Evolutionary conservation across 2,797 vertebrate genomes (phyloP).

Genomic region (Sylvilagus floridanus): DNA sequence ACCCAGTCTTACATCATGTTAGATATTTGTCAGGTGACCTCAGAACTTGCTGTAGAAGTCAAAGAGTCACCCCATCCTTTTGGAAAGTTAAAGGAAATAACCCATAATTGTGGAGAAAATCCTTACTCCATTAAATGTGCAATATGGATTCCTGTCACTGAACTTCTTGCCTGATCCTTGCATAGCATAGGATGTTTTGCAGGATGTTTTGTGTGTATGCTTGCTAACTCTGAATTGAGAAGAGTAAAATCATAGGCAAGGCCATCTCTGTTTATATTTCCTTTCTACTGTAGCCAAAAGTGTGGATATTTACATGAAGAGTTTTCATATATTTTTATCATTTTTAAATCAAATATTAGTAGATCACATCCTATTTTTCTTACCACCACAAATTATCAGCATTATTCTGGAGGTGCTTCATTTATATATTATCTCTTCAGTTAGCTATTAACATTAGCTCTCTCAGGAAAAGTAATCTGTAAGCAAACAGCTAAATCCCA

Average conservation of each 20-base stretch:
- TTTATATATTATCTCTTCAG: conserved; percentile 17
- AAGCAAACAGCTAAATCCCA: not conserved
- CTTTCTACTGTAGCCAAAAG: not conserved
- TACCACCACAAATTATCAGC: not conserved
- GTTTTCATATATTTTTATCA: not conserved
- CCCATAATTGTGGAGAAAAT: no score
- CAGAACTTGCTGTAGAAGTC: not conserved
- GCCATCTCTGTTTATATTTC: not conserved
- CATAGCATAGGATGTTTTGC: not conserved
- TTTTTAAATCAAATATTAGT: not conserved
- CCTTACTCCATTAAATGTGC: no score
- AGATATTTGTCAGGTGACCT: not conserved
- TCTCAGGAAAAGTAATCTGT: not conserved
- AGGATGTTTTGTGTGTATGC: not conserved
- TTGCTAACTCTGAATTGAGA: conserved; percentile 16
- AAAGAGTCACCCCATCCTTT: no score
- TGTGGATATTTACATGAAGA: not conserved
- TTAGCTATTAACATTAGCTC: not conserved
- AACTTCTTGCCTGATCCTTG: not conserved
- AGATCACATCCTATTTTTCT: conserved; percentile 34
- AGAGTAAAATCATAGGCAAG: not conserved
- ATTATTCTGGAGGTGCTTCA: conserved; percentile 7
- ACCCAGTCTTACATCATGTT: not conserved
- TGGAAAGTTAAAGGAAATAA: no score
- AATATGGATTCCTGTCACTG: no score